These are phyloP conservation scores for Siniperca scherzeri DNA, from an alignment of 2,797 vertebrate species.

Conservation along the genomic window DNA sequence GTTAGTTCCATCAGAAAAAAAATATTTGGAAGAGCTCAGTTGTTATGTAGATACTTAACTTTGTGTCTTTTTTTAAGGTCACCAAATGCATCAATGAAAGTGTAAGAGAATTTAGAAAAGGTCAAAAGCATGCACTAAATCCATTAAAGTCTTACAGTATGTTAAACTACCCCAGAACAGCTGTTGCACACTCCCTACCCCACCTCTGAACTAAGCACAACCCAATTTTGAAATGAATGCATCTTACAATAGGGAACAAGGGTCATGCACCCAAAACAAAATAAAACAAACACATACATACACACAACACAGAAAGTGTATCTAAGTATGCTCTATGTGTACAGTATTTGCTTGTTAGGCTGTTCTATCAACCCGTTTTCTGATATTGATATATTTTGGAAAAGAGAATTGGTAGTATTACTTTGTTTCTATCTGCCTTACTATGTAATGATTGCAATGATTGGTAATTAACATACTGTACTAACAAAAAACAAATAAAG, in stretches of 20 bases:
- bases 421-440: not conserved
- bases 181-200: not conserved
- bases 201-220: not conserved
- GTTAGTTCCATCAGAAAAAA: not conserved
- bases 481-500: not conserved
- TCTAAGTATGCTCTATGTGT: not conserved
- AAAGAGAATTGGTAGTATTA: not conserved
- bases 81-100: not conserved
- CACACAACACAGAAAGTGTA: not conserved
- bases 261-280: not conserved
- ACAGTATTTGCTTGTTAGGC: not conserved
- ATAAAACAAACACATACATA: not conserved
- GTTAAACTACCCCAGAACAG: not conserved
- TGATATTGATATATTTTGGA: not conserved
- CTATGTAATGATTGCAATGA: not conserved
- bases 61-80: not conserved
- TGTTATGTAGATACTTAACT: not conserved
- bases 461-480: conserved; percentile 16
- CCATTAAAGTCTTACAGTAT: not conserved
- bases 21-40: not conserved
- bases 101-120: not conserved
- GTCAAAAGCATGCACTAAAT: not conserved
- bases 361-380: not conserved
- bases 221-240: not conserved
- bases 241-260: not conserved